Base-by-base conservation (phyloP, 2,113 vertebrate species). In the Platycercus adscitus region DNA sequence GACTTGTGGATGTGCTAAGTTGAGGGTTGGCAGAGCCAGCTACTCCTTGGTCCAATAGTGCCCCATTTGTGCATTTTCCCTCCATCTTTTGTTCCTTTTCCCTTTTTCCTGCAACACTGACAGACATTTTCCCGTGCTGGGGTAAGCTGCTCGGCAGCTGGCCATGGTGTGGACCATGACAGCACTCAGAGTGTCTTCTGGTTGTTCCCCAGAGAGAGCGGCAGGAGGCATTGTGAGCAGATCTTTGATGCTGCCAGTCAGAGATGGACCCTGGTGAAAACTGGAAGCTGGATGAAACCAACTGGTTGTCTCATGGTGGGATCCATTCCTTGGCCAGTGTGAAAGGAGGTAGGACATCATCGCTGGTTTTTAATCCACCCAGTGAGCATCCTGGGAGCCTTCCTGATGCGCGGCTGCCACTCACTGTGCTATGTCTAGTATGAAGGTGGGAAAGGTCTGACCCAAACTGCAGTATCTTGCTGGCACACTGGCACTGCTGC, bases 221-320 rank as follows among this genome's bases (percentile, higher is more conserved):
- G 53, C 86, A 78, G 50, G 90, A 92, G 44, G 52, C 69, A 55
- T 86, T 95, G 80, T 56, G 44, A 91, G 80, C 83, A 93, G 91
- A 88, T 86, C 77, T 96, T 95, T 90, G 96, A 91, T 93, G 88
- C 93, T 93, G 71, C 12, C 35, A 50, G 78, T 68, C 94, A 95
- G 97, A 79, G 77, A 98, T 98, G 98, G 98, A 98, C 49, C 93
- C 97, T 68, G 79, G 63, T 95, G 98, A 98, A 89, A 97, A 92
- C 77, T 98, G 98, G 98, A 96, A 97, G 80, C 95, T 98, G 94
- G 98, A 98, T 72, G 98, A 98, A 94, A 97, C 95, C 95, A 93
- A 95, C 88, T 98, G 98, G 98, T 78, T 98, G 83, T 88, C 97
- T 68, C 97, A 91, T 63, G 89, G 95, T 83, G 98, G 98, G 92